Base-by-base conservation (phyloP, 2,888 invertebrate species). In the Thereva nobilitata region DNA sequence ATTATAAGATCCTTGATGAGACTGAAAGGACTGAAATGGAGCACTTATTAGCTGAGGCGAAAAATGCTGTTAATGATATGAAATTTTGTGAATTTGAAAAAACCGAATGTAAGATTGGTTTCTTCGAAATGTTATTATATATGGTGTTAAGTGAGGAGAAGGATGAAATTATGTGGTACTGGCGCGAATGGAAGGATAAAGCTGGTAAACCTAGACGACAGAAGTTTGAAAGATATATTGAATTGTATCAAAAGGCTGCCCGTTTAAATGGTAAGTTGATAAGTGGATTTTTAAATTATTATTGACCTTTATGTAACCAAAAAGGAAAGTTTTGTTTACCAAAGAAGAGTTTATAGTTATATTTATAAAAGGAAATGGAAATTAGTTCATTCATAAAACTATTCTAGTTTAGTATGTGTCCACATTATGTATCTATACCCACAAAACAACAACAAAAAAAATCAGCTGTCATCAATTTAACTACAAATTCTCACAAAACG, bases 101-200 rank as follows among this genome's bases (percentile, higher is more conserved):
- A 86, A 41, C 40, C 8, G 5, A 88, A 88, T 56, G 42, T 81
- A 80, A 3, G 79, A 87, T 89, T 90, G 71, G 78, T 90, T 23
- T 64, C 34, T 87, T 85, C 0, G 84, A 87, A 68, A 82, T 87
- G 9, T 72, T 87, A 90, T 71, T 78, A 91, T 9, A 87, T 85
- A 0, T 84, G 87, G 68, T 12, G 10, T 41, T 41, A 0, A 7
- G 2, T 10, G 12, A 82, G 87, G 84, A 92, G 74, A 87, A 89
- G 3, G 86, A 90, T 3, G 89, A 90, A 75, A 77, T 93, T 71
- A 85, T 86, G 73, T 84, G 90, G 73, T 81, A 86, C 0, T 93
- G 92, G 92, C 76, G 85, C n/a, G 86, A 89, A 73, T 93, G 91
- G 91, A 84, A 91, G 70, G 85, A 87, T 59, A 85, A 82, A 6